Conservation (phyloP, 2,113 vertebrate genomes). For the Mormoops blainvillei region DNA sequence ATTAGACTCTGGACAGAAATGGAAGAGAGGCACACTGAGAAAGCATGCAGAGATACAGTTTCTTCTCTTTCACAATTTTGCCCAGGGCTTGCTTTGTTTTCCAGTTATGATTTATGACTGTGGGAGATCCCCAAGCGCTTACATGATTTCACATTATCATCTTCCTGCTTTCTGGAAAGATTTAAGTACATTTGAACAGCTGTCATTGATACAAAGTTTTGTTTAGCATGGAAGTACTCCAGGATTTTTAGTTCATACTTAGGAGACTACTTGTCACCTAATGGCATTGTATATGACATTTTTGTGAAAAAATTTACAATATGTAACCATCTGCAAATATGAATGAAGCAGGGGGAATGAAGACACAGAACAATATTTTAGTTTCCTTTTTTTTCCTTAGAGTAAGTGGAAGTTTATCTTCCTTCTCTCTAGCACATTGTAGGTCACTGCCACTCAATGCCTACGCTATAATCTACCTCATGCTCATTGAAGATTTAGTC, state of each 20-base stretch:
- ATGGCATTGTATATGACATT: not conserved
- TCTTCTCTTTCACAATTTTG: not conserved
- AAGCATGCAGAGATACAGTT: not conserved
- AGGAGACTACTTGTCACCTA: constrained; percentile 29
- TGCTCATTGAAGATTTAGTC: not conserved
- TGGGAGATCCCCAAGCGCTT: constrained; percentile 50
- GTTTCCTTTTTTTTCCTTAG: not conserved
- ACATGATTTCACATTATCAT: constrained; percentile 49
- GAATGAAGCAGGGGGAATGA: not conserved
- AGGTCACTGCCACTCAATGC: not conserved
- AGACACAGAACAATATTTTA: not conserved
- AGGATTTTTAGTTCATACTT: constrained; percentile 37
- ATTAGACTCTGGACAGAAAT: not conserved
- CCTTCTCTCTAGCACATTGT: not conserved
- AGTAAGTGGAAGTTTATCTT: not conserved
- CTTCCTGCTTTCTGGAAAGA: constrained; percentile 52
- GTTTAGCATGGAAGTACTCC: constrained; percentile 57
- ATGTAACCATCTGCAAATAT: constrained; percentile 15
- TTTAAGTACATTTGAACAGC: constrained; percentile 52
- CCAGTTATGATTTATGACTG: constrained; percentile 46
- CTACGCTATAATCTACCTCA: not conserved
- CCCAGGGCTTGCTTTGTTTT: constrained; percentile 19
- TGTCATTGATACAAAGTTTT: constrained; percentile 45
- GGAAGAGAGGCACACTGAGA: not conserved
- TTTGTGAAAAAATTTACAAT: constrained; percentile 30